Base-by-base conservation (phyloP, 2,113 vertebrate genomes). In the Sphaerodactylus townsendi region DNA sequence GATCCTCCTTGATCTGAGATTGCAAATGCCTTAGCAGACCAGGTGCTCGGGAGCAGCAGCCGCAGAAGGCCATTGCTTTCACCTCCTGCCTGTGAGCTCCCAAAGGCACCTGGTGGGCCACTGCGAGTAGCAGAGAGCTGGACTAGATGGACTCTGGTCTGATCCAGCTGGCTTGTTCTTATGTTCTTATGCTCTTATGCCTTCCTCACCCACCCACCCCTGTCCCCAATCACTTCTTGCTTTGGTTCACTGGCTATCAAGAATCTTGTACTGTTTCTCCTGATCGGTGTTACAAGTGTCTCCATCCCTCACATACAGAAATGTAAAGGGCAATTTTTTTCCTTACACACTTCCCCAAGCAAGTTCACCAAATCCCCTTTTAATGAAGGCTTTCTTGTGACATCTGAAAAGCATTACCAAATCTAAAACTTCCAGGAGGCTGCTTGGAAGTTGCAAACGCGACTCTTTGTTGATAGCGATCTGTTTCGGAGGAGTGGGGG, bases 321-420 rank as follows among this genome's bases (percentile, higher is more conserved):
- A 79, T 48, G 10, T 46, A 33, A 33, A 66, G 39, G 39, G 41
- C 33, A n/a, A 30, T 46, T 1, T 25, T 69, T 37, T 15, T 13
- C 5, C 23, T 8, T 35, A 2, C 33, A 10, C 66, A 14, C n/a
- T 46, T 79, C 77, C 77, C n/a, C 19, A 37, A 66, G 62, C 28
- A 10, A 66, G 62, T 66, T 33, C 77, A 46, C 62, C 77, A 79
- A 79, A 79, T 79, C 77, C 77, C 41, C 39, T 78, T 78, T 66
- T 65, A 66, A 79, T 79, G 77, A 65, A 64, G 76, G 77, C 44
- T 79, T 79, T 79, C 46, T 44, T 41, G 10, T 62, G 46, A 39
- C 62, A 33, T 41, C 79, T 81, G 66, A 81, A 53, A 56, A 9
- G 50, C 66, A 59, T 56, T 37, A 50, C 30, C 66, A 53, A 39